These are phyloP conservation scores for Elachura formosa DNA, from an alignment of 2,113 vertebrate genomes.

Conservation along the genomic window DNA sequence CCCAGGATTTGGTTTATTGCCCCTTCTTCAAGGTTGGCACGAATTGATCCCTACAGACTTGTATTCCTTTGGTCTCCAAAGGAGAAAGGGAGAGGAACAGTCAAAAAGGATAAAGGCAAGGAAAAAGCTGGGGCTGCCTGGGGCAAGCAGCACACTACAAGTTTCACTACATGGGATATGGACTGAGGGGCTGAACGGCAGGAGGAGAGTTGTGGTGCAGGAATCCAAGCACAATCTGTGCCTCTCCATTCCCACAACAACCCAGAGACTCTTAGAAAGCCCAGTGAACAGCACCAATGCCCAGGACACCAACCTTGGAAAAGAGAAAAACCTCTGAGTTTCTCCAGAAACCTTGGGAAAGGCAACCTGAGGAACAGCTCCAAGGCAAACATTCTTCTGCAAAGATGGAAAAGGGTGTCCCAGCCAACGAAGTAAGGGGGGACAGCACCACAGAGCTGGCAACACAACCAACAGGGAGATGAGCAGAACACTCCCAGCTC, in stretches of 20 bases:
- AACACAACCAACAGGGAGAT: background rate
- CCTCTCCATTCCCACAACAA: background rate
- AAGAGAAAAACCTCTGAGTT: background rate
- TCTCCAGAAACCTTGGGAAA: background rate
- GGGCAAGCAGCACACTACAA: background rate
- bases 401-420: background rate
- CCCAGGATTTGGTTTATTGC: background rate
- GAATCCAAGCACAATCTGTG: background rate
- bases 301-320: background rate
- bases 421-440: background rate
- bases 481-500: background rate
- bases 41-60: background rate
- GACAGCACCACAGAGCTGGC: rapidly evolving
- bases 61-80: background rate
- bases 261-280: background rate
- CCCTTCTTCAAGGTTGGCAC: background rate
- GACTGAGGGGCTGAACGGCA: background rate
- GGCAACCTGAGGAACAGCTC: background rate
- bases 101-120: background rate
- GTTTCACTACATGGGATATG: rapidly evolving
- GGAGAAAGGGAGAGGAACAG: background rate
- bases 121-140: background rate
- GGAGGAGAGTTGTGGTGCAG: background rate
- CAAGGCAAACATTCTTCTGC: background rate
- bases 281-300: background rate